Conservation (phyloP, 2,113 vertebrate species). For the Psilopogon haemacephalus region DNA sequence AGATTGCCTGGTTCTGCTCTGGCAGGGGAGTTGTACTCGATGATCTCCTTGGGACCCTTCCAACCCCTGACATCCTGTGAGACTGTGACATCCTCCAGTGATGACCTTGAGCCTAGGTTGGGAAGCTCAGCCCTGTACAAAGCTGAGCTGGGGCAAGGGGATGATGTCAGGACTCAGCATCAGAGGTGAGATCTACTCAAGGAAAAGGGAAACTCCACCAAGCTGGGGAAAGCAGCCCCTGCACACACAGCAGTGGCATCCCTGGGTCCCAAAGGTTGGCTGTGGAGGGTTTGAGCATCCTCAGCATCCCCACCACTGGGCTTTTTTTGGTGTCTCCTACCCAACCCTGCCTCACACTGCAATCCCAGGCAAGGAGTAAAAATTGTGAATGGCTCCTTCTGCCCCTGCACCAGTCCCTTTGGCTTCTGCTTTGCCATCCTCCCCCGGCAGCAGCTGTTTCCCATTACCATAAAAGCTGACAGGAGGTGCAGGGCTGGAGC, state of each 20-base stretch:
- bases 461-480: conserved; percentile 70
- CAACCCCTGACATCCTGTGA: too few relatives aligned
- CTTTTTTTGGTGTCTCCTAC: neutral
- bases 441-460: conserved; percentile 70
- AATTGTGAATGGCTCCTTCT: conserved; percentile 26
- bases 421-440: conserved; percentile 23
- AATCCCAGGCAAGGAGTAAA: neutral
- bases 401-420: neutral
- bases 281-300: fast-evolving
- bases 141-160: neutral
- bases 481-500: conserved; percentile 71
- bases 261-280: fast-evolving
- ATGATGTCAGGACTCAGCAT: neutral
- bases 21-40: too few relatives aligned
- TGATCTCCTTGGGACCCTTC: too few relatives aligned
- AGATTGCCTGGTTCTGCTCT: too few relatives aligned
- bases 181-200: fast-evolving
- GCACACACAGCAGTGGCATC: fast-evolving
- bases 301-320: neutral
- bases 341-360: neutral
- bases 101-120: neutral
- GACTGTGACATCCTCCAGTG: too few relatives aligned
- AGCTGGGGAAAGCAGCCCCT: neutral
- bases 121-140: neutral
- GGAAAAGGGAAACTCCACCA: fast-evolving